phyloP scores from a whole-genome alignment of 2,113 vertebrate species.

The Rissa tridactyla region DNA sequence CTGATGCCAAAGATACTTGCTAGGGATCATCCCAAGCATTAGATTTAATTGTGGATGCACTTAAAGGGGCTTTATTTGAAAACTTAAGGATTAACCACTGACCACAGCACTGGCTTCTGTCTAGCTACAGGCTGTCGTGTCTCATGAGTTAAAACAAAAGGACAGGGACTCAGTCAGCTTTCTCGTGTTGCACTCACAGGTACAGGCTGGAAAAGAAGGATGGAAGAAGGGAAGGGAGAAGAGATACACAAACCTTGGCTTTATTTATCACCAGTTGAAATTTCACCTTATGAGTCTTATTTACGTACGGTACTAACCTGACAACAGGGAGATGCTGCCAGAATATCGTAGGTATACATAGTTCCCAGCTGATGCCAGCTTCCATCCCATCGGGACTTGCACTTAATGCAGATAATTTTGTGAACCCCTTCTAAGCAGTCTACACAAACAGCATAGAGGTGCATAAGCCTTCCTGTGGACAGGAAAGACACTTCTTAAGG shows the following conservation, averaged over 20 bases:
- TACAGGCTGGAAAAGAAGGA: neutral
- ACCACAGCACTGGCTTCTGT: neutral
- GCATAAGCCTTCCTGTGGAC: constrained; percentile 93
- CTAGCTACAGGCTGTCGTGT: neutral
- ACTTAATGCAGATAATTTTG: constrained; percentile 99
- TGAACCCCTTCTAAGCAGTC: constrained; percentile 99
- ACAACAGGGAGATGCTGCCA: constrained; percentile 97
- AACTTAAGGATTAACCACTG: neutral
- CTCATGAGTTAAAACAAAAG: neutral
- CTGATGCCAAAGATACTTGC: neutral
- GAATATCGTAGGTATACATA: constrained; percentile 98
- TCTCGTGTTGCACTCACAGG: neutral
- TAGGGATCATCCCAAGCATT: neutral
- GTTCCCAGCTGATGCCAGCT: constrained; percentile 99
- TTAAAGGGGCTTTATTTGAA: neutral
- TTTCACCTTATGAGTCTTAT: neutral
- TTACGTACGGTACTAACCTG: constrained; percentile 80
- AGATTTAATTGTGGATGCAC: neutral
- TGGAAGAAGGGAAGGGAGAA: neutral
- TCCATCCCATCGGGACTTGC: constrained; percentile 98
- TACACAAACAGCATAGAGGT: constrained; percentile 96
- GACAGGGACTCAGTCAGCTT: neutral
- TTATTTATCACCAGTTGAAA: neutral
- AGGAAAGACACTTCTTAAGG: constrained; percentile 61
- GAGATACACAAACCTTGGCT: neutral